phyloP scores from a whole-genome alignment of 2,797 vertebrate genomes.

The Pseudopleuronectes americanus region DNA sequence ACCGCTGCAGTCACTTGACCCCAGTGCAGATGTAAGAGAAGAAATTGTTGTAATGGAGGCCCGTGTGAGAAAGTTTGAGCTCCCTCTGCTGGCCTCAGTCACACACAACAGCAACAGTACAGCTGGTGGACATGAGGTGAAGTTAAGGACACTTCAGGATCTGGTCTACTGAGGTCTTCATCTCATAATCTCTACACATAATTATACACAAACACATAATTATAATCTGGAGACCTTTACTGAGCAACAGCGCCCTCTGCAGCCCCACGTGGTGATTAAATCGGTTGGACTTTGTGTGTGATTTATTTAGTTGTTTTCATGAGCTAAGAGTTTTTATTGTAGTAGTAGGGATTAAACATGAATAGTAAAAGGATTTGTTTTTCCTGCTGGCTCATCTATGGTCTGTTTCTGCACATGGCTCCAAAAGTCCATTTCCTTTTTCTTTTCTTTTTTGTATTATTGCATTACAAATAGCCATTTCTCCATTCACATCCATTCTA shows the following conservation, averaged over 20 bases:
- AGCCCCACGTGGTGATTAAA: too few species aligned
- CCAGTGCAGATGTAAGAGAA: conserved; percentile 19
- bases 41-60: background rate
- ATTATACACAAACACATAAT: too few species aligned
- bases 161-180: background rate
- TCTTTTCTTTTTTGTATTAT: background rate
- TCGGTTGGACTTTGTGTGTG: too few species aligned
- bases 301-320: too few species aligned
- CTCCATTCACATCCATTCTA: background rate
- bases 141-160: too few species aligned
- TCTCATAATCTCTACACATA: too few species aligned
- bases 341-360: background rate
- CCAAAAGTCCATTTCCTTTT: background rate
- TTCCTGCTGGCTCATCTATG: background rate
- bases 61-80: conserved; percentile 34
- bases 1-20: conserved; percentile 39
- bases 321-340: too few species aligned
- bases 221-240: too few species aligned
- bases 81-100: conserved; percentile 63
- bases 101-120: background rate
- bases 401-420: background rate
- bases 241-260: too few species aligned
- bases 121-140: background rate
- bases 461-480: background rate
- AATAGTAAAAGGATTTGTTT: background rate